Base-by-base conservation (phyloP, 2,888 invertebrate genomes). In the Pharmacophagus antenor region DNA sequence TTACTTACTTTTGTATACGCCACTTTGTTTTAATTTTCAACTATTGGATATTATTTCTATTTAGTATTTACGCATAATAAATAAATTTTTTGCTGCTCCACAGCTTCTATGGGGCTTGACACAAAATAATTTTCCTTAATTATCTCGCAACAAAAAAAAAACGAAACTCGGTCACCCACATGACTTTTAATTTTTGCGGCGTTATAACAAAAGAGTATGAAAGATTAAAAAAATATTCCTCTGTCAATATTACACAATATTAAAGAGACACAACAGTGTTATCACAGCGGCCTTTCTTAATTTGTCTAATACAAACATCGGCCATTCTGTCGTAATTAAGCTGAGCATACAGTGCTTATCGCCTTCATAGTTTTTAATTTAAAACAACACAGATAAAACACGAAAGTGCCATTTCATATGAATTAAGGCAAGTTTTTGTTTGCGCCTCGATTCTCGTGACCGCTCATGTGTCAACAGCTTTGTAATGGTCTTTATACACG, bases 301-400 rank as follows among this genome's bases (percentile, higher is more conserved):
- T 76, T 76, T 75, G 77, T 70, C 63, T 70, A 66, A 64, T 57
- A 67, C 72, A 76, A 77, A 79, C 74, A 74, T 70, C 77, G 79
- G 77, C 72, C 70, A 74, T 76, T 74, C 76, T 76, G 68, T 70
- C 65, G 67, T 68, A 68, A 65, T 65, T 73, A 77, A 76, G 73
- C 65, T 70, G 62, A 53, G 72, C 66, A 74, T 67, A 74, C 74
- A 72, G 21, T 21, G 67, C 62, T 70, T 77, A 75, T 75, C 73
- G 70, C 65, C 65, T 71, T 71, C 72, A 74, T 73, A 71, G 71
- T 74, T 76, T 60, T 77, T 78, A 78, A 79, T 79, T 80, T 78
- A 79, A 80, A 76, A 76, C 74, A 76, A 76, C 74, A 74, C 57
- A 70, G 73, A 74, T 76, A 76, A 72, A 63, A 57, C 63, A 63